Evolutionary conservation across 37 sponge, comb jelly and placozoan genomes (phyloP).

Genomic region (Tethya wilhelma): DNA sequence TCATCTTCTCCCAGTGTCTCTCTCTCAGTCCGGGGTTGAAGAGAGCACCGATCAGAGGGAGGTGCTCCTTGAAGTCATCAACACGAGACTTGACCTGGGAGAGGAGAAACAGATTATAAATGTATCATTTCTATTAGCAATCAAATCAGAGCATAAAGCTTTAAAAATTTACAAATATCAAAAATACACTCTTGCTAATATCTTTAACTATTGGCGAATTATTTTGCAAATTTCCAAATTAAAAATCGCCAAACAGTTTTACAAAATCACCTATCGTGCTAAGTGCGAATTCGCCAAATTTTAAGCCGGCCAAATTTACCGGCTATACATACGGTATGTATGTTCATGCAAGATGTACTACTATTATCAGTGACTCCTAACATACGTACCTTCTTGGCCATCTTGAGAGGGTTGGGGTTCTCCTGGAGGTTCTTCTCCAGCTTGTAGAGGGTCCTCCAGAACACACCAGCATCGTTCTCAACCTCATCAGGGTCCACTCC

Average conservation of each 20-base stretch:
- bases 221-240: too few relatives aligned
- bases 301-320: too few relatives aligned
- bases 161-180: too few relatives aligned
- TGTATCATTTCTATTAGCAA: not conserved
- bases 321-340: too few relatives aligned
- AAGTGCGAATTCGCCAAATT: too few relatives aligned
- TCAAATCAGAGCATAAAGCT: too few relatives aligned
- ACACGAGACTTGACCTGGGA: constrained; percentile 86
- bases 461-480: constrained; percentile 87
- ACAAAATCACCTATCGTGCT: too few relatives aligned
- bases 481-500: constrained; percentile 96
- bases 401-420: constrained; percentile 79
- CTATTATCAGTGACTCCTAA: too few relatives aligned
- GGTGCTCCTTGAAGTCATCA: constrained; percentile 93
- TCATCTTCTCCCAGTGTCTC: constrained; percentile 97
- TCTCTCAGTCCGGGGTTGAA: constrained; percentile 98
- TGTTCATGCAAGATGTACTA: too few relatives aligned
- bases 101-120: not conserved
- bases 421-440: constrained; percentile 91
- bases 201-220: too few relatives aligned
- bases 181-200: too few relatives aligned
- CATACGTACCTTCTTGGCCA: constrained; percentile 91
- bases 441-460: constrained; percentile 96
- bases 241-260: too few relatives aligned
- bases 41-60: constrained; percentile 88